Conservation (phyloP, 2,113 vertebrate species). For the Oryctolagus cuniculus region DNA sequence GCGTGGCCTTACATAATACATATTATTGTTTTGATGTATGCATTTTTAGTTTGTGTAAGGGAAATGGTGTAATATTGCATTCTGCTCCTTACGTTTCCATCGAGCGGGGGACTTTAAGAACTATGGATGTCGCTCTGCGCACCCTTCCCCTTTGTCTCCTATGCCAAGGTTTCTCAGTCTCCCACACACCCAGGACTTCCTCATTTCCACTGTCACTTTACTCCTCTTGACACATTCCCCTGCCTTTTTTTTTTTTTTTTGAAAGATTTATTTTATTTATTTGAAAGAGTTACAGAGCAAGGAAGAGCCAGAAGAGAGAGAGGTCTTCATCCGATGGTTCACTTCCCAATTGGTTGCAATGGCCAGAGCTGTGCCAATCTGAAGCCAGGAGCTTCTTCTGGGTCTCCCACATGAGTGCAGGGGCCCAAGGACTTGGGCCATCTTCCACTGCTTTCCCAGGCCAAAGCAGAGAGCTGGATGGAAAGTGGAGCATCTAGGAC, state of each 20-base stretch:
- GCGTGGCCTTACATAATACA: neutral
- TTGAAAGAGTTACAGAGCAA: no score
- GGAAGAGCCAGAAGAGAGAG: no score
- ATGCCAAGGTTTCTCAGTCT: neutral
- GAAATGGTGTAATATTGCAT: neutral
- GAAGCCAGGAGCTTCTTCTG: no score
- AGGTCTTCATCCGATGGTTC: no score
- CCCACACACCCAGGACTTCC: neutral
- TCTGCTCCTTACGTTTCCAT: slow-evolving; percentile 25
- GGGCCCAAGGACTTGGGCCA: no score
- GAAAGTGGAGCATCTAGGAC: no score
- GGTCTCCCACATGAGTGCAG: no score
- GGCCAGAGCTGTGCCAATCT: no score
- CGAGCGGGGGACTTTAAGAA: neutral
- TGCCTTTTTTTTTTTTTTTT: neutral
- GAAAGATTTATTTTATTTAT: no score
- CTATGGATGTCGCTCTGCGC: neutral
- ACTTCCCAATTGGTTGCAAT: no score
- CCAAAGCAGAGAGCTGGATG: no score
- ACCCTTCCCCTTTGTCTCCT: neutral
- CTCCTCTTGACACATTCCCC: neutral
- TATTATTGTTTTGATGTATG: neutral
- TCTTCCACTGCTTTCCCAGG: no score
- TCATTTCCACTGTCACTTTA: neutral
- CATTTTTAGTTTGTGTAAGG: slow-evolving; percentile 46